Percentiles rank a stretch among this genome's conserved stretches.
phyloP scores from a whole-genome alignment of 1,140 invertebrate genomes.

The Saxidomus purpurata region DNA sequence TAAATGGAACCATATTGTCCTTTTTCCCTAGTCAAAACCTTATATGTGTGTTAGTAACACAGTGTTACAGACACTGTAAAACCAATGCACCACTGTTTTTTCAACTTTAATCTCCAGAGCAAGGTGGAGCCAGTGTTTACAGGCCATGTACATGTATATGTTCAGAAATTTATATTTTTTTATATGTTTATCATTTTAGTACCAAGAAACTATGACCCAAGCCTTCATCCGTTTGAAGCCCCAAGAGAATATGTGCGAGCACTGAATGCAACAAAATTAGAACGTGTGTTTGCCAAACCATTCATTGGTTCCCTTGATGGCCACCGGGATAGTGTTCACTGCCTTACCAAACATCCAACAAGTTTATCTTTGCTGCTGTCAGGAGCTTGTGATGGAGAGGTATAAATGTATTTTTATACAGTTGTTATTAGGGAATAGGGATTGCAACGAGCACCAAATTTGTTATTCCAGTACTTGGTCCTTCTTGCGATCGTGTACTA shows the following conservation, averaged over 20 bases:
- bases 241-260: slow-evolving; percentile 97
- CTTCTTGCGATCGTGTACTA: too few species aligned
- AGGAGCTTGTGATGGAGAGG: slow-evolving; percentile 98
- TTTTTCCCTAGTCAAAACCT: too few species aligned
- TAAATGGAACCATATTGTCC: too few species aligned
- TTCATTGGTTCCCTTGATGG: slow-evolving; percentile 98
- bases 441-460: too few species aligned
- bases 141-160: background rate
- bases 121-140: background rate
- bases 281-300: slow-evolving; percentile 98
- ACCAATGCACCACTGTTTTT: background rate
- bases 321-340: slow-evolving; percentile 96
- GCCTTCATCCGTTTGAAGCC: slow-evolving; percentile 96
- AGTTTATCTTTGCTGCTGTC: slow-evolving; percentile 93
- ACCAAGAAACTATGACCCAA: slow-evolving; percentile 97
- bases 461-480: too few species aligned
- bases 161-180: too few species aligned
- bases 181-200: slow-evolving; percentile 89
- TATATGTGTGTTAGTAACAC: too few species aligned
- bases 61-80: too few species aligned
- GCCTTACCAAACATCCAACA: slow-evolving; percentile 95
- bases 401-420: too few species aligned
- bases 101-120: background rate
- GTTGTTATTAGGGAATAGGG: too few species aligned
- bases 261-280: slow-evolving; percentile 98